phyloP scores from a whole-genome alignment of 64 coral and sea anemone genomes.

The Catalaphyllia jardinei region DNA sequence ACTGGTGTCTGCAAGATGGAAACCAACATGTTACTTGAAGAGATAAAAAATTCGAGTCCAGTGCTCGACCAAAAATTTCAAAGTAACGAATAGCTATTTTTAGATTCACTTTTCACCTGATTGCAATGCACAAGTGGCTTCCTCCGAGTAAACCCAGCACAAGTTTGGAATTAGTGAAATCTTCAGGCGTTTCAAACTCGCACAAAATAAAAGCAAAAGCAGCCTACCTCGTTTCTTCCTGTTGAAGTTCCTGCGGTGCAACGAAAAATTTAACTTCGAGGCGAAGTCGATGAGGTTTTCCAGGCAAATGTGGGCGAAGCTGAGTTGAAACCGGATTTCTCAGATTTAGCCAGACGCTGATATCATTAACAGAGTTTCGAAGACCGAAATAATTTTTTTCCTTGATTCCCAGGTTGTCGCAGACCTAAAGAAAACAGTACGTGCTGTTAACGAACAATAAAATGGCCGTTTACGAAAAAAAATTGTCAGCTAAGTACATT shows the following conservation, averaged over 20 bases:
- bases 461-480: not conserved
- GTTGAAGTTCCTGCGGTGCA: constrained; percentile 96
- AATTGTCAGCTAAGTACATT: constrained; percentile 2
- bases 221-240: constrained; percentile 91
- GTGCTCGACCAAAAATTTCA: not conserved
- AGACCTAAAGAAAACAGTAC: constrained; percentile 53
- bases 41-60: not conserved
- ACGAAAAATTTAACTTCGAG: constrained; percentile 99
- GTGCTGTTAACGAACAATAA: not conserved
- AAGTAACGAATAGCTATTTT: too few relatives aligned
- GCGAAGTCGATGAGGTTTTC: constrained; percentile 96
- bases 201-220: not conserved
- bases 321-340: constrained; percentile 95
- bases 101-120: not conserved
- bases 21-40: not conserved
- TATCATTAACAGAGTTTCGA: constrained; percentile 75
- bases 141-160: constrained; percentile 9
- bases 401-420: constrained; percentile 83
- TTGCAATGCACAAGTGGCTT: not conserved
- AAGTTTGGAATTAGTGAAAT: not conserved
- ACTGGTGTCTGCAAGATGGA: constrained; percentile 74
- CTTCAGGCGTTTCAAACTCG: not conserved
- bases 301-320: constrained; percentile 87
- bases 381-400: constrained; percentile 99
- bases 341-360: constrained; percentile 90